Percentiles rank a stretch among this genome's conserved stretches.
These are phyloP conservation scores for Smittia aterrima DNA, from an alignment of 2,888 invertebrate genomes.

Conservation along the genomic window DNA sequence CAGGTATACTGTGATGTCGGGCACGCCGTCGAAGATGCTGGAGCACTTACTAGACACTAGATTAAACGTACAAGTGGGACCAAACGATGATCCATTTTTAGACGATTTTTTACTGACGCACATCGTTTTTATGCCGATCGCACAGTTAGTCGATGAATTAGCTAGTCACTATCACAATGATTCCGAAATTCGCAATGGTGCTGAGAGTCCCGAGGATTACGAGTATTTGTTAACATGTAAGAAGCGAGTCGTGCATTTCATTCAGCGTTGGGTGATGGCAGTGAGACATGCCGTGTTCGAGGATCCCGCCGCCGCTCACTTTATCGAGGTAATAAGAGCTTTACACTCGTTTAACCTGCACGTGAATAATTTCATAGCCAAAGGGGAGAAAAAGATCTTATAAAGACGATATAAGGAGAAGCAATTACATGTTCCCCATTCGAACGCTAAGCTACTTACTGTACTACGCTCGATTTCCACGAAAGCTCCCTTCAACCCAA, in stretches of 20 bases:
- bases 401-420: not conserved
- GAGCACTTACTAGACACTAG: conserved; percentile 81
- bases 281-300: conserved; percentile 73
- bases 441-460: not conserved
- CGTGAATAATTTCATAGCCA: not conserved
- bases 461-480: not conserved
- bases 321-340: conserved; percentile 61
- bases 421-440: conserved; percentile 2
- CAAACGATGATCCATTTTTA: conserved; percentile 73
- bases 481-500: not conserved
- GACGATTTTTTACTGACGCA: conserved; percentile 82
- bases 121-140: conserved; percentile 77
- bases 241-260: conserved; percentile 73
- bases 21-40: conserved; percentile 80
- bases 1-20: conserved; percentile 84
- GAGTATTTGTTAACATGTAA: conserved; percentile 69
- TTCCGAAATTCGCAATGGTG: conserved; percentile 48
- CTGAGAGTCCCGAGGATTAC: conserved; percentile 60
- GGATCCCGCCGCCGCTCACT: conserved; percentile 67
- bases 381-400: not conserved
- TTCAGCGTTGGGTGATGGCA: conserved; percentile 72
- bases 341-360: not conserved
- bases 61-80: conserved; percentile 62
- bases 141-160: conserved; percentile 69
- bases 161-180: conserved; percentile 66